Evolutionary conservation across 2,888 invertebrate genomes (phyloP), one percentile per base, ranked within the genome.

Genomic region (Branchellion lobata): DNA sequence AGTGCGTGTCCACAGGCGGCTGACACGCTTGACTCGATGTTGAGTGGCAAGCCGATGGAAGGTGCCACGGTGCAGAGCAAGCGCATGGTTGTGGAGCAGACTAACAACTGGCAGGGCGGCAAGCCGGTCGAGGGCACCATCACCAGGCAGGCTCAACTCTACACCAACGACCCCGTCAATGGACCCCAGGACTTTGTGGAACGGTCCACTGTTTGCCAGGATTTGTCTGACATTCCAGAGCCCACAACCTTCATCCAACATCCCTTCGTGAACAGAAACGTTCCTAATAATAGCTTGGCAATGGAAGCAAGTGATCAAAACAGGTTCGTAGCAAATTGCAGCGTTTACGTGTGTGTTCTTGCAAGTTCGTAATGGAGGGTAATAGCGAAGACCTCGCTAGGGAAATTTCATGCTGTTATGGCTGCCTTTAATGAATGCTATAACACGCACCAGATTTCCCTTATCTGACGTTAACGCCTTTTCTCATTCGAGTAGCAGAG

Each of bases 141-240:
- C 33, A 65, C 33, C 27, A 33, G 65, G 21, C 61, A 77, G 36
- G 57, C 77, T 24, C 57, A 65, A 29, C 27, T 34, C 34, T 34
- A n/a, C 33, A 34, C 77, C 14, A 77, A 77, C 65, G 77, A 77
- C n/a, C 65, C 77, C 1, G n/a, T 77, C 5, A 34, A 29, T 1
- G 77, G 77, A 21, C 77, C 77, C 1, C 77, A 77, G 27, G 77
- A 77, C 31, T 77, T 65, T 36, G 65, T 77, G 21, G 77, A 77
- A 31, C 47, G 65, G 36, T 77, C 77, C n/a, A 33, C 77, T n/a
- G 33, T 65, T 34, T 34, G 31, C 14, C 31, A 75, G 2, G 75
- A 75, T n/a, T 24, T 53, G 18, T 51, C 27, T 18, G 75, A 53
- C 27, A 75, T 31, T 27, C 33, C 71, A n/a, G n/a, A 69, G 3